Percentiles rank a stretch among this genome's conserved stretches.
Evolutionary conservation across 2,888 invertebrate species (phyloP).

Genomic region (Diadromus collaris): DNA sequence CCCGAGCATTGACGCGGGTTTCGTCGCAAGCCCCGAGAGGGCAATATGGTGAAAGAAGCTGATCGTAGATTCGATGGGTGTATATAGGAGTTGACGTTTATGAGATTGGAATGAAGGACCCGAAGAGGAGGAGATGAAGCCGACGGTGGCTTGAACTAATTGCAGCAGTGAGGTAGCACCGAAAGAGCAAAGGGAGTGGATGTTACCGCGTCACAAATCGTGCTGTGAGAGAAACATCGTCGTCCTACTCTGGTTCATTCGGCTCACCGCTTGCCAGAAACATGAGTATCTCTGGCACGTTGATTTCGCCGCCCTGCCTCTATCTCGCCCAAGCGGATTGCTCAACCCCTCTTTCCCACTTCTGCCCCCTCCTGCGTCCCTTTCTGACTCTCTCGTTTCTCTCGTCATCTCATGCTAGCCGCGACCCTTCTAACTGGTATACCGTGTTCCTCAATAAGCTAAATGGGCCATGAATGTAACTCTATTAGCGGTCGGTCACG

Average conservation of each 20-base stretch:
- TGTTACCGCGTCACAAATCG: neutral
- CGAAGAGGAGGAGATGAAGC: neutral
- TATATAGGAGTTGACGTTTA: neutral
- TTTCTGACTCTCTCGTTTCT: constrained; percentile 14
- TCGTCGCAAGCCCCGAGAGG: neutral
- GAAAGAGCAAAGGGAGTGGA: neutral
- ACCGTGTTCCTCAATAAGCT: constrained; percentile 51
- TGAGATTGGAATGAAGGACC: neutral
- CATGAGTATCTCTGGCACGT: constrained; percentile 1
- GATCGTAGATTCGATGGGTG: neutral
- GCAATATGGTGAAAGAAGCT: neutral
- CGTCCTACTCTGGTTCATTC: neutral
- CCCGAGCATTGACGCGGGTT: neutral
- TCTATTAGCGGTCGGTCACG: constrained; percentile 58
- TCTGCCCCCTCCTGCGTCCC: neutral
- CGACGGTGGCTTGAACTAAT: neutral
- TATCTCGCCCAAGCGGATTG: constrained; percentile 2
- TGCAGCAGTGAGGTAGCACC: neutral
- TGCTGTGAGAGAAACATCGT: neutral
- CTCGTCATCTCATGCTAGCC: neutral
- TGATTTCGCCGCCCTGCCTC: constrained; percentile 14
- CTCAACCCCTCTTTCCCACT: neutral
- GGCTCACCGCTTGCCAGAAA: constrained; percentile 5
- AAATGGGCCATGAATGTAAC: constrained; percentile 61
- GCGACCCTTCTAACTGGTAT: constrained; percentile 22